Percentiles rank a stretch among this genome's conserved stretches.
These are phyloP conservation scores for Ostrea edulis DNA, from an alignment of 1,140 invertebrate genomes.

Conservation along the genomic window DNA sequence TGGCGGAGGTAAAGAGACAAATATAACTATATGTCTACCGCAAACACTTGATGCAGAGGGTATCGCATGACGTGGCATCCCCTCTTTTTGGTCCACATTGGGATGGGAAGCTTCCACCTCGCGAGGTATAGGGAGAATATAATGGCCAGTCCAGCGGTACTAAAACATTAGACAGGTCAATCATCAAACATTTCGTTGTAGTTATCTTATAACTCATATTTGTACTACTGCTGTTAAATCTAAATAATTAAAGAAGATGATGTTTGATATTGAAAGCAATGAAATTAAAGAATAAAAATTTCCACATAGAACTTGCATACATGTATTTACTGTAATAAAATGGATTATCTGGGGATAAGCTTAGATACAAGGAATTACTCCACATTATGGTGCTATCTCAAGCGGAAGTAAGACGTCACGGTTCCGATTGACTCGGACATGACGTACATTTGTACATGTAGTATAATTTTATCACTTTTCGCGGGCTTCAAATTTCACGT, in stretches of 20 bases:
- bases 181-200: no score
- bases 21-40: conserved; percentile 81
- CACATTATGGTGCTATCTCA: no score
- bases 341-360: no score
- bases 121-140: conserved; percentile 90
- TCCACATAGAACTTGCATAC: neutral
- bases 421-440: no score
- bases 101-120: conserved; percentile 86
- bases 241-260: neutral
- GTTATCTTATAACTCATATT: no score
- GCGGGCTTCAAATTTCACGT: no score
- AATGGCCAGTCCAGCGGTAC: conserved; percentile 89
- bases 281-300: neutral
- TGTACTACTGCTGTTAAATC: neutral
- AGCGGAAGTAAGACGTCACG: no score
- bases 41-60: conserved; percentile 90
- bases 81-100: conserved; percentile 80
- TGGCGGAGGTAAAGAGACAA: no score
- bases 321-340: no score
- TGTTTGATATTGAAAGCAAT: neutral
- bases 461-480: no score
- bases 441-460: no score
- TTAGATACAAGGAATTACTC: no score
- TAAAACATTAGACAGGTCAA: conserved; percentile 78
- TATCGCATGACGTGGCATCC: conserved; percentile 80